These are phyloP conservation scores for Cephus nigrinus DNA, from an alignment of 2,888 invertebrate species.

Conservation along the genomic window DNA sequence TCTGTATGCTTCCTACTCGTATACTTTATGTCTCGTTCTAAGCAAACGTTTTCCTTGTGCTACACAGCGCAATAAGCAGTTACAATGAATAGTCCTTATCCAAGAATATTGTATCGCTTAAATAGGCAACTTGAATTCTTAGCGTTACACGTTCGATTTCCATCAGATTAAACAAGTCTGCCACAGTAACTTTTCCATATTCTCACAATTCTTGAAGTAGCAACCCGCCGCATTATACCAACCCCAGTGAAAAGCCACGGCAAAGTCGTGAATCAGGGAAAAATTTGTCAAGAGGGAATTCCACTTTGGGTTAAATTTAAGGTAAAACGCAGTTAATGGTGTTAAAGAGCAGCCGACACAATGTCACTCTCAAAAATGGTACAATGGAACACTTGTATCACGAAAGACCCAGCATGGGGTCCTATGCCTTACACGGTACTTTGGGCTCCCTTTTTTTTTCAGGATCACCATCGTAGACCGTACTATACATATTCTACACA, in stretches of 20 bases:
- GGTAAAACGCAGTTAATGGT: constrained; percentile 65
- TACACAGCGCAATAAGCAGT: background rate
- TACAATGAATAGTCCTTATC: background rate
- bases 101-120: background rate
- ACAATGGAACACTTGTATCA: constrained; percentile 64
- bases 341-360: constrained; percentile 56
- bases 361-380: constrained; percentile 49
- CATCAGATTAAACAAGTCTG: background rate
- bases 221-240: background rate
- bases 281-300: constrained; percentile 63
- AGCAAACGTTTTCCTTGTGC: background rate
- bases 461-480: background rate
- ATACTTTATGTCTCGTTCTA: background rate
- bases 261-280: background rate
- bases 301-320: constrained; percentile 62
- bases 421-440: constrained; percentile 21
- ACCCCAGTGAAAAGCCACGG: background rate
- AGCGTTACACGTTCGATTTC: background rate
- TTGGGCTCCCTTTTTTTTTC: constrained; percentile 3
- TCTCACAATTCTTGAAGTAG: background rate
- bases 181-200: background rate
- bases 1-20: background rate
- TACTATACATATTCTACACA: background rate
- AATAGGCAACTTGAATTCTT: background rate
- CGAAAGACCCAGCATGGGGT: constrained; percentile 28